These are phyloP conservation scores for Mythimna vitellina DNA, from an alignment of 2,888 invertebrate species.

Conservation along the genomic window DNA sequence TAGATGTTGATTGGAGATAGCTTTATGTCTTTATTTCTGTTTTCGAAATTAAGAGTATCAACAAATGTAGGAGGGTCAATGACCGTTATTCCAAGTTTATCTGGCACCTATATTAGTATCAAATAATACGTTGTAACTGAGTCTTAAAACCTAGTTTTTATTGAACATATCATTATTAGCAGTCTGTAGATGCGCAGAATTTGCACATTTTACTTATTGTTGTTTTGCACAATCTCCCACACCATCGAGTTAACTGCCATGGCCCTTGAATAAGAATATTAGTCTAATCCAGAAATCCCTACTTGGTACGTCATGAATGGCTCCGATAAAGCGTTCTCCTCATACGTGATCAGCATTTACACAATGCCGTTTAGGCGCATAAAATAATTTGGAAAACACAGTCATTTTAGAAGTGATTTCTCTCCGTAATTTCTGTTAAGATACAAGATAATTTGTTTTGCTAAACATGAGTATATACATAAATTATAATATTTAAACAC, in stretches of 20 bases:
- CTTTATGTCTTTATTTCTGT: too few relatives aligned
- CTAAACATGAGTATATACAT: too few relatives aligned
- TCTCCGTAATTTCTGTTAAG: conserved; percentile 1
- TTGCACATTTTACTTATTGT: conserved; percentile 11
- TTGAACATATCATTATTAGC: conserved; percentile 1
- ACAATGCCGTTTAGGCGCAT: conserved; percentile 31
- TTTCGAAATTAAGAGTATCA: too few relatives aligned
- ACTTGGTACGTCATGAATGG: conserved; percentile 64
- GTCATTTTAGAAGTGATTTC: conserved; percentile 8
- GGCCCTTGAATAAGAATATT: conserved; percentile 58
- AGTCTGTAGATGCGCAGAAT: conserved; percentile 9
- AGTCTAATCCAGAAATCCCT: conserved; percentile 64
- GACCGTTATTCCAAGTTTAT: too few relatives aligned
- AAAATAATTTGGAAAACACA: conserved; percentile 37
- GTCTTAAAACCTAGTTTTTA: not conserved
- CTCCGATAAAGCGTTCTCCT: conserved; percentile 63
- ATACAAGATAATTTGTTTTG: too few relatives aligned
- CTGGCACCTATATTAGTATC: too few relatives aligned
- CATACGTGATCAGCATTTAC: conserved; percentile 64
- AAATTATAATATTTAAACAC: too few relatives aligned
- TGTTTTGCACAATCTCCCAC: conserved; percentile 29
- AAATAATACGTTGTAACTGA: conserved; percentile 16
- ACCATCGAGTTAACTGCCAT: conserved; percentile 37
- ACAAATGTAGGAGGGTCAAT: too few relatives aligned
- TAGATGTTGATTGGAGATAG: too few relatives aligned